Conservation (phyloP, 2,797 vertebrate species). For the Labroides dimidiatus region DNA sequence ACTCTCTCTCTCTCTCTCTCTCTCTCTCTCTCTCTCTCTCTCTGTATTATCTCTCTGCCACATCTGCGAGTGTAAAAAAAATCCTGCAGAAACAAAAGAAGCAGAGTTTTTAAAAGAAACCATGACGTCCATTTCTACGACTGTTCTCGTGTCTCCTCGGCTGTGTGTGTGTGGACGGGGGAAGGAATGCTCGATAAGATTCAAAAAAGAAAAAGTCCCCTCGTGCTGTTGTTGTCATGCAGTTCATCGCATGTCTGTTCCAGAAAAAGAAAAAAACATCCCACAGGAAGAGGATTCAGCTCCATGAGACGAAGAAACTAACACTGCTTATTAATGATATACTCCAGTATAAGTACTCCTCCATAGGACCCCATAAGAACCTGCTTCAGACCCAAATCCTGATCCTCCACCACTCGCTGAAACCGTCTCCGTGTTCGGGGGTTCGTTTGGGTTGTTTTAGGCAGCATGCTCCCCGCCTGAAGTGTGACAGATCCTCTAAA, state of each 20-base stretch:
- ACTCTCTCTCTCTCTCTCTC: conserved; percentile 25
- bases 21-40: conserved; percentile 28
- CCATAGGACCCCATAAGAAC: conserved; percentile 23
- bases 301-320: conserved; percentile 10
- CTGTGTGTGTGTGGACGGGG: conserved; percentile 34
- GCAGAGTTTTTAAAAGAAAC: conserved; percentile 20
- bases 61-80: conserved; percentile 40
- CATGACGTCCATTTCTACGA: conserved; percentile 34
- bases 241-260: conserved; percentile 70
- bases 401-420: background rate
- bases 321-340: conserved; percentile 39
- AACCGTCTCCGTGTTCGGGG: background rate
- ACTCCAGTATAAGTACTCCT: conserved; percentile 26
- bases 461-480: conserved; percentile 37
- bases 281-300: conserved; percentile 18
- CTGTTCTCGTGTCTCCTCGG: conserved; percentile 42
- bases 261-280: conserved; percentile 31
- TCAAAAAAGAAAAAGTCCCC: conserved; percentile 35
- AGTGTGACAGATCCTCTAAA: background rate
- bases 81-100: conserved; percentile 27
- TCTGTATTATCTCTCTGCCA: conserved; percentile 40
- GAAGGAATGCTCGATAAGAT: conserved; percentile 22
- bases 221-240: conserved; percentile 61
- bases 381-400: background rate
- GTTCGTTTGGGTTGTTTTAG: background rate